Base-by-base conservation (phyloP, 1,140 invertebrate species). In the Colletes latitarsis region DNA sequence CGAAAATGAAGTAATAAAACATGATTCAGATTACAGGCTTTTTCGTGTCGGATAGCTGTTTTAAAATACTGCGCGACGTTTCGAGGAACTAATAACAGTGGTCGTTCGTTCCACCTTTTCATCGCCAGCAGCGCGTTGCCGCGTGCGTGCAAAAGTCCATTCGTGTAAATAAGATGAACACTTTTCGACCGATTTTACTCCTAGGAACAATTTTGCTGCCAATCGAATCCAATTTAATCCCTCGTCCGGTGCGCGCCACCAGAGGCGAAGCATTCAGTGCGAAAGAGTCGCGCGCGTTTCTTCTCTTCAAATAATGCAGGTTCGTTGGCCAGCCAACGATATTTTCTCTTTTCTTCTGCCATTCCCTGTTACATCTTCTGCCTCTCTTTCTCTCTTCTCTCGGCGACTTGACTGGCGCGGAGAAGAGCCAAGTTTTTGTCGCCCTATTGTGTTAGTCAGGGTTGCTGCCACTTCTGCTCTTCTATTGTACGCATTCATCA, bases 401-500 rank as follows among this genome's bases (percentile, higher is more conserved):
- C 46, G 85, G 78, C 49, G 85, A 90, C 89, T 91, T 89, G 89
- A 79, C 78, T 87, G 84, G 77, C 84, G 63, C 80, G 86, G 81
- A 87, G 88, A 84, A 81, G 77, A 87, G 82, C 85, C 87, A 84
- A 90, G 89, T 92, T 92, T 92, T 93, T 92, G 91, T 92, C 90
- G 88, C 89, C 86, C 89, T 81, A 92, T 92, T 92, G 90, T 92
- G 86, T 88, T 83, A 87, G 82, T 70, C 84, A 82, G 84, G 84
- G 85, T 85, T 88, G 82, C 82, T 82, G 87, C 83, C 88, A 91
- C 84, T 90, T 91, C 87, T 90, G 74, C 82, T 53, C 80, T 76
- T 62, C 89, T 83, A 92, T 92, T 92, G 91, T 93, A 87, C 81
- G 83, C 89, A 92, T 92, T 93, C 92, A 92, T 93, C 92, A 93